phyloP scores from a whole-genome alignment of 1,140 invertebrate genomes.

The Spodoptera litura region DNA sequence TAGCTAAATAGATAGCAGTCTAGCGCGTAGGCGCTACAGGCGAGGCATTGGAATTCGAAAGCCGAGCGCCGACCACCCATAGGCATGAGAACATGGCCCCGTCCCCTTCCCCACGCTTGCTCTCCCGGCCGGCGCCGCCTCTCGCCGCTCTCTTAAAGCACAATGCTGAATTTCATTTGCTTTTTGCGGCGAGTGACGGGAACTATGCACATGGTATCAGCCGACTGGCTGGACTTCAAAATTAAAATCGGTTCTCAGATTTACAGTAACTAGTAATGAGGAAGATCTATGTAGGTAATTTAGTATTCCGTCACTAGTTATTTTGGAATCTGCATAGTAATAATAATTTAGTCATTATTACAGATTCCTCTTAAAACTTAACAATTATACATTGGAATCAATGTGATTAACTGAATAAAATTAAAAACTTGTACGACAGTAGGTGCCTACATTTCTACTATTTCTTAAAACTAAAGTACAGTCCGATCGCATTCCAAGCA shows the following conservation, averaged over 20 bases:
- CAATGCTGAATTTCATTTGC: constrained; percentile 83
- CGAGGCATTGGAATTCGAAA: constrained; percentile 84
- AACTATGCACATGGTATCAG: constrained; percentile 66
- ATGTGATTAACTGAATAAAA: no score
- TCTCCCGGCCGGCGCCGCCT: constrained; percentile 72
- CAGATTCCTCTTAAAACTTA: no score
- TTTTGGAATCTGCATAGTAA: no score
- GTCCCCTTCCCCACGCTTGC: constrained; percentile 77
- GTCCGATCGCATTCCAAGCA: constrained; percentile 76
- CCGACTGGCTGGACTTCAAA: background rate
- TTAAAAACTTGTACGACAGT: background rate
- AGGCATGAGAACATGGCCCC: constrained; percentile 81
- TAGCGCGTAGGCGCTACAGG: constrained; percentile 83
- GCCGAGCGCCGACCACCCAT: constrained; percentile 84
- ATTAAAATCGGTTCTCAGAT: background rate
- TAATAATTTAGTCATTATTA: no score
- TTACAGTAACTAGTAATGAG: background rate
- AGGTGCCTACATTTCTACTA: background rate
- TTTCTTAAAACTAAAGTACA: constrained; percentile 51
- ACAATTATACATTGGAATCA: no score
- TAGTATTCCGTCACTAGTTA: no score
- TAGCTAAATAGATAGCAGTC: constrained; percentile 58
- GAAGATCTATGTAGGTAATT: no score
- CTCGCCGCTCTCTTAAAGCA: constrained; percentile 75
- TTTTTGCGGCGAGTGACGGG: constrained; percentile 68